Conservation (phyloP, 2,113 vertebrate species). For the Gobius niger region DNA sequence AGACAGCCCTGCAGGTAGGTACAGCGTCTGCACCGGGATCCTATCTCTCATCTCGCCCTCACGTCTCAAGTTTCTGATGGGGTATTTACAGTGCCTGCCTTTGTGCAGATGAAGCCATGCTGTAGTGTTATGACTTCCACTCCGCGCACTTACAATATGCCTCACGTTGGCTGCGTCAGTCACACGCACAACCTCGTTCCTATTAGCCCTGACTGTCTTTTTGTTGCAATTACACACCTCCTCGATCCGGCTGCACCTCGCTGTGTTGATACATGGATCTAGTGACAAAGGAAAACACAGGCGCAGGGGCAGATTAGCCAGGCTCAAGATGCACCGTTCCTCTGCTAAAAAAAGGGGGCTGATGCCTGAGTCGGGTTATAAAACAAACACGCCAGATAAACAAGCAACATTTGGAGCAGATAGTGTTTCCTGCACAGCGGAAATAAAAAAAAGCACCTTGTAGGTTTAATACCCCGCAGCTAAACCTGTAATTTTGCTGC, state of each 20-base stretch:
- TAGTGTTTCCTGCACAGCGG: slow-evolving; percentile 63
- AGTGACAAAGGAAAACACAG: slow-evolving; percentile 73
- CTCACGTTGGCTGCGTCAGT: slow-evolving; percentile 61
- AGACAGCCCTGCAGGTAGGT: slow-evolving; percentile 47
- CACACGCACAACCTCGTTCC: slow-evolving; percentile 46
- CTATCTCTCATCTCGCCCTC: slow-evolving; percentile 67
- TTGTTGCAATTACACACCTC: slow-evolving; percentile 71
- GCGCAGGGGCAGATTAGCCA: slow-evolving; percentile 69
- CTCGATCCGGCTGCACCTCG: slow-evolving; percentile 65
- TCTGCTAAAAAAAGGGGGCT: slow-evolving; percentile 42
- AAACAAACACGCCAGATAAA: slow-evolving; percentile 78
- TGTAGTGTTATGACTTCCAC: slow-evolving; percentile 69
- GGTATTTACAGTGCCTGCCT: slow-evolving; percentile 56
- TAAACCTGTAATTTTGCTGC: slow-evolving; percentile 75
- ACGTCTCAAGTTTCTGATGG: slow-evolving; percentile 65
- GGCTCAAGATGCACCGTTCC: slow-evolving; percentile 61
- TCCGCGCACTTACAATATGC: slow-evolving; percentile 59
- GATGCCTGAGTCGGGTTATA: slow-evolving; percentile 59
- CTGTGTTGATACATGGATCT: slow-evolving; percentile 72
- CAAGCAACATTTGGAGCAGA: slow-evolving; percentile 72
- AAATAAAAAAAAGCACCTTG: slow-evolving; percentile 69
- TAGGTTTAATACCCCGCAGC: slow-evolving; percentile 75
- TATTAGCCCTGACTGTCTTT: slow-evolving; percentile 61
- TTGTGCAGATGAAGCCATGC: slow-evolving; percentile 57
- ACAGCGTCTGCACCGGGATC: slow-evolving; percentile 49